Conservation (phyloP, 1,140 invertebrate genomes). For the Phenacoccus solenopsis region DNA sequence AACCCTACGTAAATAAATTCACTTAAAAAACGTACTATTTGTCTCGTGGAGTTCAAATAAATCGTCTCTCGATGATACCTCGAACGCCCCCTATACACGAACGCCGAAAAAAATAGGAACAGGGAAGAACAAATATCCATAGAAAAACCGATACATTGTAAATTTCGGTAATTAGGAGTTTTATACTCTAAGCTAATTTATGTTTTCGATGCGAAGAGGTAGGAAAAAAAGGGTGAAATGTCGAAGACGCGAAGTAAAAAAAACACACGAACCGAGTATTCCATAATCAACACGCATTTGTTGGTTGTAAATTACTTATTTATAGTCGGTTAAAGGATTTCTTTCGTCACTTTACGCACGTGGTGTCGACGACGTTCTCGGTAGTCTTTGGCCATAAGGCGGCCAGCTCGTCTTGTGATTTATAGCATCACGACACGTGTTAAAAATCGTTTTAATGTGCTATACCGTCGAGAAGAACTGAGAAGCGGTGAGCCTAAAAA, state of each 20-base stretch:
- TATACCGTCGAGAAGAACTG: background rate
- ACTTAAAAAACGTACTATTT: too few species aligned
- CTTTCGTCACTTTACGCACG: conserved; percentile 6
- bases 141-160: conserved; percentile 9
- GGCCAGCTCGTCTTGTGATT: background rate
- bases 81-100: too few species aligned
- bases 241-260: background rate
- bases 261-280: background rate
- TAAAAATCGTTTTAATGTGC: conserved; percentile 9
- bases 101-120: too few species aligned
- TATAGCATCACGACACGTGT: conserved; percentile 7
- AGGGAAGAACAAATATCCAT: too few species aligned
- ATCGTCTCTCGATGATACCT: too few species aligned
- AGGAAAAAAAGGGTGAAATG: background rate
- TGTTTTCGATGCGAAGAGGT: background rate
- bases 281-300: conserved; percentile 1
- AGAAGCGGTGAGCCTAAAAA: background rate
- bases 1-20: too few species aligned
- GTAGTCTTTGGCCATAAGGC: conserved; percentile 5
- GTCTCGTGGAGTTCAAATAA: too few species aligned
- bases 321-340: conserved; percentile 9
- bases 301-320: conserved; percentile 11
- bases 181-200: conserved; percentile 9
- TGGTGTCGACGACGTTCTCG: background rate
- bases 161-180: conserved; percentile 15